Evolutionary conservation across 2,797 vertebrate genomes (phyloP), one percentile per base, ranked within the genome.

Genomic region (Manis pentadactyla): DNA sequence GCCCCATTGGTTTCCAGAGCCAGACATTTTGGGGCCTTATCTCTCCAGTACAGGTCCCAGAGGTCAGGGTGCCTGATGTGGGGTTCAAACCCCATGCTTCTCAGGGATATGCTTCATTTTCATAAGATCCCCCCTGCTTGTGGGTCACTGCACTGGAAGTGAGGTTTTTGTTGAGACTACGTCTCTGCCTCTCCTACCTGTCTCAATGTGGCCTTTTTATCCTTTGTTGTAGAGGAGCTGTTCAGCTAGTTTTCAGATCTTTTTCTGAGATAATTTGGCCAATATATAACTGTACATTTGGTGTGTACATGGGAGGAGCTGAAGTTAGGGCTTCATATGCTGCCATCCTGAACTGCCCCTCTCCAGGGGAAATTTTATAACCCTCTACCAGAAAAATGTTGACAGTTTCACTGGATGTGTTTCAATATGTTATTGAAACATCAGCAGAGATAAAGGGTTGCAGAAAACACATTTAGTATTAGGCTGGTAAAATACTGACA

Each of bases 401-500:
- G 93, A 95, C 95, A 96, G 94, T 97, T 97, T 96, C n/a, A 81
- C 10, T 96, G 29, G 74, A 77, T 87, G 49, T 93, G 53, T 85
- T 97, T 97, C 92, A 97, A n/a, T 73, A 90, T 97, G 84, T 93
- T 97, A 94, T 92, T 83, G 84, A 97, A 98, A 97, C 27, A 55
- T 87, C 85, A 95, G 95, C 63, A 0, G 1, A 97, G 63, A 15
- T 51, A 29, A 97, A 75, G 90, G 93, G n/a, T 64, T 78, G 0
- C 0, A 37, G 42, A 12, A 69, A 68, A n/a, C 57, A 29, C 0
- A 74, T 96, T 78, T 39, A 92, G 77, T 66, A 51, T 68, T 97
- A 97, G 86, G 0, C 14, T 98, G 98, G 98, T 98, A 79, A 97
- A 97, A 98, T 89, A 98, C n/a, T 97, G 98, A 98, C 98, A 99